phyloP scores from a whole-genome alignment of 2,113 vertebrate genomes.

The Bos javanicus region DNA sequence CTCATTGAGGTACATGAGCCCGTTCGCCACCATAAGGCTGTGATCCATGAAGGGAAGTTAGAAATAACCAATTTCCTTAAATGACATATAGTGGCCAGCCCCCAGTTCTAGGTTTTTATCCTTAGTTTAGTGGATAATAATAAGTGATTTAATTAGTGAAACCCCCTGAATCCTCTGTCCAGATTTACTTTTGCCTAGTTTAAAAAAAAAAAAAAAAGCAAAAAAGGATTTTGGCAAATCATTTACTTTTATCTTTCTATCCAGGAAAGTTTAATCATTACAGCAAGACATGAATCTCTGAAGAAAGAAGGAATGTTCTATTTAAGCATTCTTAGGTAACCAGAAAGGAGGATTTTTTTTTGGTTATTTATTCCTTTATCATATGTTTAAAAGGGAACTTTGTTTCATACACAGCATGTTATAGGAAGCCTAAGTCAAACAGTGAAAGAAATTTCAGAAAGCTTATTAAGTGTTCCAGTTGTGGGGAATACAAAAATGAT shows the following conservation, averaged over 20 bases:
- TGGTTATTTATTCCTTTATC: not conserved
- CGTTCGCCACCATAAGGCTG: not conserved
- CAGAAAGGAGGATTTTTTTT: not conserved
- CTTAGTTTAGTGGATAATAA: not conserved
- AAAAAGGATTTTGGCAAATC: not conserved
- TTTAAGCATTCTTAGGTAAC: not conserved
- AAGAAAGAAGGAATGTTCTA: not conserved
- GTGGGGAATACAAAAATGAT: not conserved
- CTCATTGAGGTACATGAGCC: not conserved
- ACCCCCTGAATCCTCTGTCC: not conserved
- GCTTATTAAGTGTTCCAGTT: not conserved
- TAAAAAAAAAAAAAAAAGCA: not conserved
- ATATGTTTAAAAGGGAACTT: not conserved
- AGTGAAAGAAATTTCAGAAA: not conserved
- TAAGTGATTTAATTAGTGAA: not conserved
- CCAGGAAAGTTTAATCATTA: not conserved
- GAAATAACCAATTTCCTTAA: not conserved
- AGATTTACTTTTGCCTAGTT: not conserved
- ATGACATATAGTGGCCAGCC: not conserved
- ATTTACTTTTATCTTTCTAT: not conserved
- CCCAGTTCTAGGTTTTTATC: not conserved
- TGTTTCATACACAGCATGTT: not conserved
- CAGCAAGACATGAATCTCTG: not conserved
- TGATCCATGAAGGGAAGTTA: not conserved
- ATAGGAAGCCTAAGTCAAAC: not conserved